Evolutionary conservation across 2,113 vertebrate species (phyloP).

Genomic region (Chionis minor): DNA sequence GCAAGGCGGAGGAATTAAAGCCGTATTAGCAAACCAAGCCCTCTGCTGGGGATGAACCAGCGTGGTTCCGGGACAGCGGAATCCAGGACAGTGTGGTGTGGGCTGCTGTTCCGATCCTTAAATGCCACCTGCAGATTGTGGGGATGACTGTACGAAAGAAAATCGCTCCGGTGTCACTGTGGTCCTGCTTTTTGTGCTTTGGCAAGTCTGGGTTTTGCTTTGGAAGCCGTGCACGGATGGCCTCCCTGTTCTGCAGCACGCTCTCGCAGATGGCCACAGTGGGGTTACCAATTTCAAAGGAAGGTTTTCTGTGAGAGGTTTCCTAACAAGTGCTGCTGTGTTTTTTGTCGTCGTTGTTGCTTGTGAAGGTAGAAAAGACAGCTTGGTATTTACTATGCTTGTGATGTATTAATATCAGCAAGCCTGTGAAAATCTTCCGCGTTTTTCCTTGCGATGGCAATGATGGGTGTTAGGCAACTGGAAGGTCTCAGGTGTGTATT

Average conservation of each 20-base stretch:
- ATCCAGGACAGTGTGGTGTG: neutral
- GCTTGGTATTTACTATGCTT: neutral
- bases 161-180: neutral
- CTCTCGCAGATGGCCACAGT: neutral
- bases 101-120: neutral
- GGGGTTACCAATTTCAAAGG: neutral
- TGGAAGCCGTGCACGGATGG: neutral
- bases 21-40: neutral
- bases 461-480: no score
- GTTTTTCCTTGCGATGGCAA: accelerated
- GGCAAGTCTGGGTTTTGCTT: neutral
- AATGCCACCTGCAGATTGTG: neutral
- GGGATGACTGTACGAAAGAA: neutral
- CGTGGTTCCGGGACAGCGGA: neutral
- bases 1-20: neutral
- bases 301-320: neutral
- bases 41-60: neutral
- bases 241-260: neutral
- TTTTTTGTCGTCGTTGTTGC: neutral
- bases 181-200: neutral
- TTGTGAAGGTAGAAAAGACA: neutral
- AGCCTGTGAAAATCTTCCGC: neutral
- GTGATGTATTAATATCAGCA: neutral
- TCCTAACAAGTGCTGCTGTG: neutral
- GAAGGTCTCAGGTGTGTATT: neutral